These are phyloP conservation scores for Drosophila pectinifera DNA, from an alignment of 1,140 invertebrate genomes.

Conservation along the genomic window DNA sequence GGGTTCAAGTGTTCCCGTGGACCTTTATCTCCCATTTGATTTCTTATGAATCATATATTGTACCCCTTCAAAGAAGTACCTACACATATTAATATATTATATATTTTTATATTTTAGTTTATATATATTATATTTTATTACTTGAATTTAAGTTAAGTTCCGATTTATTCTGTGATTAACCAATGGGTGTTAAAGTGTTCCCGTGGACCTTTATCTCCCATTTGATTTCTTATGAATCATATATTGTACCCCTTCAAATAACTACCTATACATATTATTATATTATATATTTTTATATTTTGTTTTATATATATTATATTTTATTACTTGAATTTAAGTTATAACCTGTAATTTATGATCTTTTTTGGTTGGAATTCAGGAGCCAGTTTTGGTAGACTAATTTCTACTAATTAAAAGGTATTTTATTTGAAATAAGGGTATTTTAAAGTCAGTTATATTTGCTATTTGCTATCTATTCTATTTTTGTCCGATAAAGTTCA, in stretches of 20 bases:
- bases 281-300: too few species aligned
- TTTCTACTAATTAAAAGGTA: too few species aligned
- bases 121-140: too few species aligned
- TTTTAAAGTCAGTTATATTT: not conserved
- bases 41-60: conserved; percentile 1
- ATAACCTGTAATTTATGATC: fast-evolving
- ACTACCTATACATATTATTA: too few species aligned
- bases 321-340: not conserved
- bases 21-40: not conserved
- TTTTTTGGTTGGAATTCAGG: not conserved
- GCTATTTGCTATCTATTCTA: not conserved
- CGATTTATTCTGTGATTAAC: conserved; percentile 12
- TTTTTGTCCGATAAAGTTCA: conserved; percentile 7
- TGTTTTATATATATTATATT: too few species aligned
- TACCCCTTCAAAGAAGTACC: not conserved
- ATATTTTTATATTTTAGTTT: too few species aligned
- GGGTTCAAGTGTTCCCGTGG: not conserved
- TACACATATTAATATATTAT: too few species aligned
- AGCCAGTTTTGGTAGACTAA: too few species aligned
- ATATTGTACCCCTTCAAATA: not conserved
- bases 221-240: conserved; percentile 1
- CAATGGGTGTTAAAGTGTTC: not conserved
- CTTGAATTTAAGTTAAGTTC: too few species aligned
- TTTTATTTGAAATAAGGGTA: not conserved
- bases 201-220: not conserved